Evolutionary conservation across 2,888 invertebrate species (phyloP).

Genomic region (Polydrusus cervinus): DNA sequence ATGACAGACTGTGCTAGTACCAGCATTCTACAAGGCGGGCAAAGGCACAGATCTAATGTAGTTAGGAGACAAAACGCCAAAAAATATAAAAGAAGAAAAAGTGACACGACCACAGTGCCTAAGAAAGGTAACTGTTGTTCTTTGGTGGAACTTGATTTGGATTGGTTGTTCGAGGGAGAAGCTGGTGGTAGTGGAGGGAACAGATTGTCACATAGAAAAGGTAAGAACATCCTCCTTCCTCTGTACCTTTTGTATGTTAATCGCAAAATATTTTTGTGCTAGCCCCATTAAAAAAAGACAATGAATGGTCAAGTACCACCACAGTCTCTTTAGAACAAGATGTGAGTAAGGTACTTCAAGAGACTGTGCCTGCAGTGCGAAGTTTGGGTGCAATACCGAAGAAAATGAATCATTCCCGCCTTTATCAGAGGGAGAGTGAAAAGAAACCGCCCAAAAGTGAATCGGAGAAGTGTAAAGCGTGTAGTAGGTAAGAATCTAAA

Average conservation of each 20-base stretch:
- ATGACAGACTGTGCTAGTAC: background rate
- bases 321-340: constrained; percentile 71
- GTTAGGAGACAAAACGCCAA: constrained; percentile 62
- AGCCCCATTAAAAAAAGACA: constrained; percentile 72
- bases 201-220: constrained; percentile 59
- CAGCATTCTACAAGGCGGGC: background rate
- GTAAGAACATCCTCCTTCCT: constrained; percentile 41
- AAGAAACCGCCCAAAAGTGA: constrained; percentile 66
- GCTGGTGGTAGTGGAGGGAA: constrained; percentile 54
- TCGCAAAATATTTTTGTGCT: background rate
- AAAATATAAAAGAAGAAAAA: constrained; percentile 62
- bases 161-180: constrained; percentile 77
- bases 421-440: constrained; percentile 53
- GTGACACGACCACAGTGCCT: constrained; percentile 54
- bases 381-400: constrained; percentile 84
- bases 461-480: constrained; percentile 66
- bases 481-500: constrained; percentile 60
- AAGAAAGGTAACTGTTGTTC: constrained; percentile 69
- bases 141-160: constrained; percentile 74
- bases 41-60: constrained; percentile 40
- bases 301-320: constrained; percentile 72
- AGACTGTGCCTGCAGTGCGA: constrained; percentile 70
- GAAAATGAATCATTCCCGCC: constrained; percentile 68
- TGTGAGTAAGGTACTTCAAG: constrained; percentile 74
- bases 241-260: too few species aligned